These are phyloP conservation scores for Hyles euphorbiae DNA, from an alignment of 1,140 invertebrate genomes.

Conservation along the genomic window DNA sequence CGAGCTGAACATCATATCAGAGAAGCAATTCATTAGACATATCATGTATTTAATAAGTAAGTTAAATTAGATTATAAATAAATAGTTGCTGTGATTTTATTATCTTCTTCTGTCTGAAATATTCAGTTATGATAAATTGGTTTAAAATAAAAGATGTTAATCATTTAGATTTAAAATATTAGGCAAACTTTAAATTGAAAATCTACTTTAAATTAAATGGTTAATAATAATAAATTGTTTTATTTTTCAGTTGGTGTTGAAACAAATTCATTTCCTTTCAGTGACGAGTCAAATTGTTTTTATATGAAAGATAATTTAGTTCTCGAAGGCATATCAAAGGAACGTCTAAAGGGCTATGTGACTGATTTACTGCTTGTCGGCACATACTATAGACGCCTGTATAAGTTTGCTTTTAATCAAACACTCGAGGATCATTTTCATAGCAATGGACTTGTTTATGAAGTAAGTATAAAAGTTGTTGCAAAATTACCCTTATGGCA, in stretches of 20 bases:
- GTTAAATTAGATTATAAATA: slow-evolving; percentile 14
- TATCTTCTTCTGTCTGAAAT: background rate
- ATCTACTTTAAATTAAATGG: background rate
- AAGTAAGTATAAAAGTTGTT: slow-evolving; percentile 37
- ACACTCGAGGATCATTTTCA: slow-evolving; percentile 53
- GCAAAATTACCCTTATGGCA: too few relatives aligned
- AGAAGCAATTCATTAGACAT: slow-evolving; percentile 68
- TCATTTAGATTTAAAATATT: too few relatives aligned
- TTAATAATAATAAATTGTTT: slow-evolving; percentile 3
- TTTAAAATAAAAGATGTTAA: background rate
- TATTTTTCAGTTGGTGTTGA: slow-evolving; percentile 61
- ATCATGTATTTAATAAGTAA: slow-evolving; percentile 72
- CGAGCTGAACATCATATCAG: slow-evolving; percentile 52
- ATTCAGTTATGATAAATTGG: background rate
- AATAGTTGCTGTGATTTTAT: background rate
- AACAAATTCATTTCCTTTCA: slow-evolving; percentile 64
- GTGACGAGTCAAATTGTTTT: slow-evolving; percentile 50
- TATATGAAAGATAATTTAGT: slow-evolving; percentile 53
- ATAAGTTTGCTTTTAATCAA: slow-evolving; percentile 58
- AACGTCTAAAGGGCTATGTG: slow-evolving; percentile 48
- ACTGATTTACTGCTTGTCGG: slow-evolving; percentile 53
- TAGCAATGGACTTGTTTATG: slow-evolving; percentile 63
- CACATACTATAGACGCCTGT: slow-evolving; percentile 62
- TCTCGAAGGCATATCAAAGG: slow-evolving; percentile 62
- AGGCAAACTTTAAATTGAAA: too few relatives aligned